Evolutionary conservation across 2,888 invertebrate species (phyloP).

Genomic region (Mythimna ferrago): DNA sequence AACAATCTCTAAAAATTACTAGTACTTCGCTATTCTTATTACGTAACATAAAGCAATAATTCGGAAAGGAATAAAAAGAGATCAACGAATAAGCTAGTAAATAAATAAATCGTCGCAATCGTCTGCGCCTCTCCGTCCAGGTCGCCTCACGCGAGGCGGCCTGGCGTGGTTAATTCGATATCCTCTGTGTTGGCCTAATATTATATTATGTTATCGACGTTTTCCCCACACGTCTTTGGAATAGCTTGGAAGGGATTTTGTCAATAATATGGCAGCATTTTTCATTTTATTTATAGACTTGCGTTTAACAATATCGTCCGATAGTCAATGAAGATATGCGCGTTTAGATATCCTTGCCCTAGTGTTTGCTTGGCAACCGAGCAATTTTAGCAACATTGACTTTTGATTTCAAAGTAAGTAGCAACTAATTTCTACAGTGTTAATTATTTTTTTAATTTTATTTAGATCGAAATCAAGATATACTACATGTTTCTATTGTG

Average conservation of each 20-base stretch:
- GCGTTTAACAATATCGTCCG: no score
- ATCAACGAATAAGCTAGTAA: constrained; percentile 19
- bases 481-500: no score
- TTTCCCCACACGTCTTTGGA: neutral
- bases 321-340: no score
- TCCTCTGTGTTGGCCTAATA: neutral
- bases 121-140: neutral
- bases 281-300: no score
- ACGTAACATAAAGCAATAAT: neutral
- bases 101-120: constrained; percentile 16
- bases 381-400: no score
- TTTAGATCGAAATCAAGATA: no score
- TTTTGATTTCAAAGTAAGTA: no score
- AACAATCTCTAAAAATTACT: neutral
- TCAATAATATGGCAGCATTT: no score
- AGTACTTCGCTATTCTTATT: neutral
- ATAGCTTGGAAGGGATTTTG: neutral
- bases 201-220: neutral
- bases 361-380: no score
- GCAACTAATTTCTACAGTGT: no score
- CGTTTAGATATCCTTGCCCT: no score
- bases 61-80: neutral
- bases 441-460: no score
- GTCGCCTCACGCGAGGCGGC: neutral
- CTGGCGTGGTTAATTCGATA: constrained; percentile 9